Evolutionary conservation across 2,797 vertebrate species (phyloP), one percentile per base, ranked within the genome.

Genomic region (Erethizon dorsatum): DNA sequence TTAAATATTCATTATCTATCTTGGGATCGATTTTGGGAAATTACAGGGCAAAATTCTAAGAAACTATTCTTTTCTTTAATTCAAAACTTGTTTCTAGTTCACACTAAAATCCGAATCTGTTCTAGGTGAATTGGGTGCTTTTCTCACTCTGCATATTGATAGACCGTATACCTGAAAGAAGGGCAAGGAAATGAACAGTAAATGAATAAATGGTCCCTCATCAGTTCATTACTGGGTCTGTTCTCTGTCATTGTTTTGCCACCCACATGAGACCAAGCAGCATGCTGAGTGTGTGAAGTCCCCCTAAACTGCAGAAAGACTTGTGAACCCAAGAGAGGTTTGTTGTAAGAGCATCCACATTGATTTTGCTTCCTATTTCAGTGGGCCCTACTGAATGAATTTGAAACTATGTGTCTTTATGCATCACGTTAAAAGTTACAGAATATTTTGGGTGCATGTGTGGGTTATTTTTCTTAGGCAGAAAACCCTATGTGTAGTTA

Each of bases 31-130:
- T 69, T n/a, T 83, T 77, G 69, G 86, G 86, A 97, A 96, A 56
- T 89, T 52, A 78, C 18, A 5, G 54, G 89, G 85, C 80, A 75
- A 24, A 93, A 88, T 98, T 97, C 88, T 77, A 96, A 65, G 33
- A 91, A 96, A 54, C 84, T 75, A 10, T 96, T 82, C 75, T 77
- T 97, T 92, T 98, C 97, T 97, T 92, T 96, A 95, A 93, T 88
- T 95, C 82, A 90, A 97, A 92, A 96, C 93, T 97, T 47, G 26
- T 20, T 85, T 94, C 41, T 0, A 31, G 79, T 96, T 96, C 41
- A 65, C 90, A 89, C 88, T 95, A 83, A 97, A 97, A 71, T 96
- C 80, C 73, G 94, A 97, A 95, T 82, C 65, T 65, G 17, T 69
- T 54, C 77, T 92, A 65, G 78, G 83, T 86, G 41, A 4, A 1